Base-by-base conservation (phyloP, 2,113 vertebrate species). In the Aspidoscelis tigris region DNA sequence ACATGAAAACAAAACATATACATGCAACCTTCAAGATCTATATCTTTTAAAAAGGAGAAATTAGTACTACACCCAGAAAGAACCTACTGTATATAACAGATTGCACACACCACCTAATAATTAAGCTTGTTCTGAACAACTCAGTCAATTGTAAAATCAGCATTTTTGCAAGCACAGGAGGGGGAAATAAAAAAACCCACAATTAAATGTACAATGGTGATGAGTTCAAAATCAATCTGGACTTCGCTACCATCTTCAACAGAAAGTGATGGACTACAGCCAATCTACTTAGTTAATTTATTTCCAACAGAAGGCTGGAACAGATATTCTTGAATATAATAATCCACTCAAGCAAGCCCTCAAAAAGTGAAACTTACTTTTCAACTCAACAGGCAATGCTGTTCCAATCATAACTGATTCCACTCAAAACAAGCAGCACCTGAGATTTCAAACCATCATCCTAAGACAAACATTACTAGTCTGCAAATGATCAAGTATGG, bases 51-150 rank as follows among this genome's bases (percentile, higher is more conserved):
- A 6, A 50, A 50, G 8, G 47, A 50, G 47, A 50, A 50, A 50
- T 50, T 50, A 50, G 47, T 50, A 9, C 5, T 6, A 50, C 5
- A 50, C 47, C 47, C 47, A 50, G 47, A 50, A 6, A 58, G 58
- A 61, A 61, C 14, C 14, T 61, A 18, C 58, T 61, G 14, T 61
- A 84, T 24, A 66, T 26, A 66, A 26, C 65, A 24, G 3, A 73
- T 58, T 87, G 88, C 76, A 90, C 76, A 90, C 93, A 77, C 84
- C 74, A 88, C 87, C 84, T 89, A 92, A 85, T 69, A 78, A 78
- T 88, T 33, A 33, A 89, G 88, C 55, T 86, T 1, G 41, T 75
- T 86, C 82, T 89, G 90, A 50, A 50, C 8, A 50, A 50, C 47
- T 50, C 8, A 9, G 8, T 9, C 47, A 50, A 50, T 50, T 50